Evolutionary conservation across 2,797 vertebrate species (phyloP), one percentile per base, ranked within the genome.

Genomic region (Rhadinocentrus ornatus): DNA sequence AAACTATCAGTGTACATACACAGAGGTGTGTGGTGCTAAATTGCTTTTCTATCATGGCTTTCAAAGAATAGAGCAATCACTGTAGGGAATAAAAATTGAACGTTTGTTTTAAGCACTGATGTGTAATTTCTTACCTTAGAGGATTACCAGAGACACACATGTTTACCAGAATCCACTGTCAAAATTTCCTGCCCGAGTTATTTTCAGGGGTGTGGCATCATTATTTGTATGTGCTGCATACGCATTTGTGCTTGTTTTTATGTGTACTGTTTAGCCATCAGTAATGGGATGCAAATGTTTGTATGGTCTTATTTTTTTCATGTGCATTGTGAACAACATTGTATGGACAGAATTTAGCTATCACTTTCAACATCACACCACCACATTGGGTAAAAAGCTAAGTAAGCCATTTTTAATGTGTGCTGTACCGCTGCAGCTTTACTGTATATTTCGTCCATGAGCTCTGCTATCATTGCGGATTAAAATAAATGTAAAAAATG

Each of bases 11-110:
- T 90, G 80, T 85, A 84, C 89, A 89, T 78, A 81, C 88, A 88
- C 83, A 82, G 90, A 91, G 90, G 90, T 93, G 87, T 88, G 84
- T 88, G 85, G 87, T 84, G 90, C 91, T 94, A 95, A 94, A 94
- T 94, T 94, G 90, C 92, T 93, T 90, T 92, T 91, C 80, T 93
- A 93, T 92, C 93, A 92, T 92, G 93, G 84, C 62, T 46, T 91
- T 92, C 77, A 61, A 91, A 85, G 88, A 90, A 87, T 91, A 90
- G 86, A 81, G 87, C 87, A 90, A 84, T 91, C 91, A 86, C 86
- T 57, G 87, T 90, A 73, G 90, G 91, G 84, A 89, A 92, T 92
- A 84, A 93, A 93, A 94, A 92, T 88, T 86, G 87, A 93, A 91
- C 90, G 92, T 80, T 87, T 89, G 91, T 71, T 82, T 56, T 73